Conservation (phyloP, 2,113 vertebrate species). For the Pogonocichla stellata region DNA sequence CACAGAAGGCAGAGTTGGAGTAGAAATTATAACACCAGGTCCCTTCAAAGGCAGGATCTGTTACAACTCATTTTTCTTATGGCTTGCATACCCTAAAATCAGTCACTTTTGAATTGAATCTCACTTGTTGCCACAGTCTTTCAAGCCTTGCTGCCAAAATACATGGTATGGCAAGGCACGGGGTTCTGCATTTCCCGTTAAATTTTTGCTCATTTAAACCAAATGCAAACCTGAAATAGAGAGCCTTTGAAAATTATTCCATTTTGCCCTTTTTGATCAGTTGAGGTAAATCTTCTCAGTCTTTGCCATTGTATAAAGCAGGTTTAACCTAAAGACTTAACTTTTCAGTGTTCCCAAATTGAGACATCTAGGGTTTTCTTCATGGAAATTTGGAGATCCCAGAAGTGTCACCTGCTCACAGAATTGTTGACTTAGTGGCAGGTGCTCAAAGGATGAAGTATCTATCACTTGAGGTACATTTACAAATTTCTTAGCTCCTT, state of each 20-base stretch:
- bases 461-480: background rate
- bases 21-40: too few species aligned
- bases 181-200: background rate
- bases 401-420: background rate
- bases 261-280: background rate
- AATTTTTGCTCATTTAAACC: background rate
- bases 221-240: background rate
- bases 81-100: background rate
- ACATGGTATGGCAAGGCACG: rapidly evolving
- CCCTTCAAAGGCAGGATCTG: background rate
- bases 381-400: background rate
- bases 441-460: background rate
- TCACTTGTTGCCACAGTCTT: background rate
- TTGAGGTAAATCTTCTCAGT: background rate
- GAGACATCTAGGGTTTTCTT: background rate
- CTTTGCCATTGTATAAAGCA: background rate
- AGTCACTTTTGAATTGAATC: background rate
- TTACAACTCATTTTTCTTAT: background rate
- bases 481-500: background rate
- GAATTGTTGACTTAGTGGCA: background rate
- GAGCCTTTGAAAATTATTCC: background rate
- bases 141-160: background rate
- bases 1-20: background rate
- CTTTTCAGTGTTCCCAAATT: background rate
- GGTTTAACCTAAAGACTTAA: background rate